Evolutionary conservation across 2,797 vertebrate species (phyloP).

Genomic region (Tragopan temminckii): DNA sequence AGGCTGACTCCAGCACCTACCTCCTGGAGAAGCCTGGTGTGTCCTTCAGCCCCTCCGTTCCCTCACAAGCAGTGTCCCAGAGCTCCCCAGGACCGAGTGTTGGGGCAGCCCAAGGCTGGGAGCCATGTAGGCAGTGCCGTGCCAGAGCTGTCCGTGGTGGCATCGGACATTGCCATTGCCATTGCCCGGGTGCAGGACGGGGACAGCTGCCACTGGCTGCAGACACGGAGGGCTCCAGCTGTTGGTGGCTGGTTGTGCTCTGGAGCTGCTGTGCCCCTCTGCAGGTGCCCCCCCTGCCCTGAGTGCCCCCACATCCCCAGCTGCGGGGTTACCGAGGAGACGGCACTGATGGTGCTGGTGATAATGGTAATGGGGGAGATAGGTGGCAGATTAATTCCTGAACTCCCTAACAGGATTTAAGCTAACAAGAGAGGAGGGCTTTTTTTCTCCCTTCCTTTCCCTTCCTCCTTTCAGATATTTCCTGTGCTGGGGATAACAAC

Average conservation of each 20-base stretch:
- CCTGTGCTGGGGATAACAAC: constrained; percentile 68
- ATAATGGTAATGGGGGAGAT: constrained; percentile 15
- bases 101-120: no score
- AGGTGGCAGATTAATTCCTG: constrained; percentile 42
- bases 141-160: no score
- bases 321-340: constrained; percentile 36
- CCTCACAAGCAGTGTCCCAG: no score
- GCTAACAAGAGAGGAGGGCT: constrained; percentile 55
- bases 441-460: constrained; percentile 29
- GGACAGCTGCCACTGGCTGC: no score
- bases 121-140: no score
- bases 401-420: constrained; percentile 69
- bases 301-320: accelerated
- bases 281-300: neutral
- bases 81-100: no score
- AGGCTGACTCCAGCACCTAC: no score
- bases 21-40: no score
- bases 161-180: no score
- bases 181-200: no score
- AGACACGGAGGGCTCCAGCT: no score
- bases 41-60: no score
- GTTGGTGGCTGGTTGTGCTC: neutral
- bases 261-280: neutral
- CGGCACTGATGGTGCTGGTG: neutral
- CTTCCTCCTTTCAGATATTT: constrained; percentile 62